Evolutionary conservation across 2,113 vertebrate genomes (phyloP), one percentile per base, ranked within the genome.

Genomic region (Struthio camelus): DNA sequence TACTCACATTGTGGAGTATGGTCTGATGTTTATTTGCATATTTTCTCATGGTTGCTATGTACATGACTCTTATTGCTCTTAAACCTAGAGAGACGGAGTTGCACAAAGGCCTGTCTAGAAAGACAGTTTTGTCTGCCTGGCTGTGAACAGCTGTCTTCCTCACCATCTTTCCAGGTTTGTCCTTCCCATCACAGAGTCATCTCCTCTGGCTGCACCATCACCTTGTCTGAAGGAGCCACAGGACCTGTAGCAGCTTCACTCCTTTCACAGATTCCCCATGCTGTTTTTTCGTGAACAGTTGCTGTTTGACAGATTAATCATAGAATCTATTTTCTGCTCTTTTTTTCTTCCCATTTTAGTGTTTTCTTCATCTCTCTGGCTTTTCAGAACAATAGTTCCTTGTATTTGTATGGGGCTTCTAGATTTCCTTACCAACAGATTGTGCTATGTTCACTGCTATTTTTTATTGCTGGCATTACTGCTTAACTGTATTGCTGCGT

Each of bases 251-350:
- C 15, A 27, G 5, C 54, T 91, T 80, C 64, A 28, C 5, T 66
- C 50, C 54, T 46, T 51, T 56, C 50, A 48, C 0, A 0, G 54
- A 53, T 53, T 2, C 8, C 22, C 9, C 17, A 1, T 0, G 2
- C 13, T 38, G 23, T 23, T 25, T 58, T 58, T 81, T 4, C 8
- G 23, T 1, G 1, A 56, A 20, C 34, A 32, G 59, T 75, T 69
- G n/a, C 40, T 40, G 8, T 80, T 27, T 71, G 34, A 27, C 25
- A 81, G 30, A 54, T 71, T 48, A 25, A 18, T 66, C 88, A n/a
- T 23, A 48, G 40, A 51, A 38, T 48, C n/a, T 24, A 2, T 58
- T 14, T 64, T 73, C 42, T 48, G 30, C 42, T 53, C 40, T 75
- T 14, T 56, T 71, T 77, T 72, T 58, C 34, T 83, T 54, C 67